phyloP scores from a whole-genome alignment of 2,797 vertebrate species.

The Girardinus metallicus region DNA sequence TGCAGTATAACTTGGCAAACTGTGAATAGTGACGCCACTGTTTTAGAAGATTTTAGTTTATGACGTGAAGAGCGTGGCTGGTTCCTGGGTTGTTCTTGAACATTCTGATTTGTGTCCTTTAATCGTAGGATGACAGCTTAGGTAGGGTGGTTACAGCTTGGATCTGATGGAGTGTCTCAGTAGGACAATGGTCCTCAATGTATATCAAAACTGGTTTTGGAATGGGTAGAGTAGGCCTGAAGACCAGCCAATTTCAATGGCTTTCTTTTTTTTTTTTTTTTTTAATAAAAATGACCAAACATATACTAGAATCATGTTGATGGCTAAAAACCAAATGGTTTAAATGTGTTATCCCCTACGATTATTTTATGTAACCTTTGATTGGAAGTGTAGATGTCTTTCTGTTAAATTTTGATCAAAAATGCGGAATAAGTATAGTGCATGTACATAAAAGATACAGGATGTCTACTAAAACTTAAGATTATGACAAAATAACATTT shows the following conservation, averaged over 20 bases:
- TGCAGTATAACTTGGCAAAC: not conserved
- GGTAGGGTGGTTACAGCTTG: not conserved
- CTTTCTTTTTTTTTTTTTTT: not conserved
- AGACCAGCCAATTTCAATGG: not conserved
- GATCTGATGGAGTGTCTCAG: not conserved
- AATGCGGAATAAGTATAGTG: constrained; percentile 3
- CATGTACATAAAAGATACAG: not conserved
- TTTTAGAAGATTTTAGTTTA: not conserved
- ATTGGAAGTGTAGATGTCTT: constrained; percentile 18
- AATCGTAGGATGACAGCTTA: not conserved
- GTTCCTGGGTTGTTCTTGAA: not conserved
- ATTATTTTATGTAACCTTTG: not conserved
- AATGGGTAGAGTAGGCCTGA: not conserved
- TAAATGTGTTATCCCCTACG: not conserved
- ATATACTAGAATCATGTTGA: not conserved
- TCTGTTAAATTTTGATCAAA: constrained; percentile 50
- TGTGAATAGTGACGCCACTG: not conserved
- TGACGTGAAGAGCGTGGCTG: not conserved
- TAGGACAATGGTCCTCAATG: not conserved
- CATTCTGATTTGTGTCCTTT: not conserved
- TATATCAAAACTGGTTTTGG: not conserved
- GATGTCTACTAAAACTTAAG: not conserved
- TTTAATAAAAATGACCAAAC: not conserved
- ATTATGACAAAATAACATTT: not conserved
- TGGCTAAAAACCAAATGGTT: not conserved